Percentiles rank a stretch among this genome's conserved stretches.
Conservation (phyloP, 2,797 vertebrate species). For the Girardinus metallicus region DNA sequence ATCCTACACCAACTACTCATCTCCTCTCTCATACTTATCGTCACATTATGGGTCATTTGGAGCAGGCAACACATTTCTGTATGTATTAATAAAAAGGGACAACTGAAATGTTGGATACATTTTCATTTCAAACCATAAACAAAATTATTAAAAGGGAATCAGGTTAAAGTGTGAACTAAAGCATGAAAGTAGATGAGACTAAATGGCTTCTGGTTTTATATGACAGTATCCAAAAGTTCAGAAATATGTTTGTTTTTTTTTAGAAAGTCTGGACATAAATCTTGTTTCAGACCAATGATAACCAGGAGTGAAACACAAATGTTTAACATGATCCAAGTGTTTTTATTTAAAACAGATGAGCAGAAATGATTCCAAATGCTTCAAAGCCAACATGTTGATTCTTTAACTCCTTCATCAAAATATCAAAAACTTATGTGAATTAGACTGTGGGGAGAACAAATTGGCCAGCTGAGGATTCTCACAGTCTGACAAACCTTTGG, state of each 20-base stretch:
- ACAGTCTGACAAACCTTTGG: neutral
- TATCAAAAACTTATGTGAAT: neutral
- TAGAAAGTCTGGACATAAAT: neutral
- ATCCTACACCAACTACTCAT: neutral
- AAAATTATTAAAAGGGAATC: neutral
- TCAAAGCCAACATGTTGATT: neutral
- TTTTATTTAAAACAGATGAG: neutral
- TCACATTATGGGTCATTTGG: neutral
- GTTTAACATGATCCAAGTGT: neutral
- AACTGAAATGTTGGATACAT: neutral
- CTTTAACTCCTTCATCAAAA: neutral
- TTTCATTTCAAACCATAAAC: neutral
- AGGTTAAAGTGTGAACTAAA: neutral
- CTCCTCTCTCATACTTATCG: neutral
- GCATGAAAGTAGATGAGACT: neutral
- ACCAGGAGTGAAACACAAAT: neutral
- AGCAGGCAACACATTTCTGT: neutral
- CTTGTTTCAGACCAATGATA: neutral
- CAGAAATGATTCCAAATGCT: neutral
- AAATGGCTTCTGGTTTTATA: neutral
- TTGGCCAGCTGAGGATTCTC: neutral
- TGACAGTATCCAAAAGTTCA: neutral
- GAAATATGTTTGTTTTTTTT: too few species aligned
- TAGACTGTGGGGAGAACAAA: neutral
- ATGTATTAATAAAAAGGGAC: neutral